Percentiles rank a stretch among this genome's conserved stretches.
Evolutionary conservation across 2,113 vertebrate species (phyloP).

Genomic region (Rhipidura dahli): DNA sequence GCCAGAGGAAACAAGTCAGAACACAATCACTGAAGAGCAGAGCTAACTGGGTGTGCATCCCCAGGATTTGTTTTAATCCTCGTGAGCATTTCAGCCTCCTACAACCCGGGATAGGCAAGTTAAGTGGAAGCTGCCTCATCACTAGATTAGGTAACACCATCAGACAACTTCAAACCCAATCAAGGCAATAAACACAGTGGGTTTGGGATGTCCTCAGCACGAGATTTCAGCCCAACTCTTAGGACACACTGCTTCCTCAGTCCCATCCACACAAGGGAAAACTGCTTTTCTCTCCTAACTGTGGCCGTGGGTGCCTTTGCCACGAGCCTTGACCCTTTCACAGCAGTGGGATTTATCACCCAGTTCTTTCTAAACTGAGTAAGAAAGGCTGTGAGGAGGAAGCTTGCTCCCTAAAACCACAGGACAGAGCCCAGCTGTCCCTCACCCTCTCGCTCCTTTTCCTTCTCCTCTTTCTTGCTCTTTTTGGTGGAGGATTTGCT

Average conservation of each 20-base stretch:
- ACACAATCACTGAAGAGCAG: background rate
- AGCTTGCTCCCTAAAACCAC: background rate
- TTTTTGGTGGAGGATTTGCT: constrained; percentile 94
- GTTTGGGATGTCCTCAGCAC: background rate
- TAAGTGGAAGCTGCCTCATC: background rate
- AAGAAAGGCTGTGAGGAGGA: background rate
- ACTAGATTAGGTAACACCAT: background rate
- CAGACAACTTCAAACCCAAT: background rate
- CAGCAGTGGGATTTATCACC: background rate
- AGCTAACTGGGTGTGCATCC: background rate
- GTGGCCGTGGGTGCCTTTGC: background rate
- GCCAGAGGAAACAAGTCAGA: constrained; percentile 34
- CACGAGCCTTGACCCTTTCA: background rate
- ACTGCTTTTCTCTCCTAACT: background rate
- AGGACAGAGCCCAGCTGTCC: background rate
- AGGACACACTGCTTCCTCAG: background rate
- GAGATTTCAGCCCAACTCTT: background rate
- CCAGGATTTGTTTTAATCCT: background rate
- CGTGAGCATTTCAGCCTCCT: background rate
- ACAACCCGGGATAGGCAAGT: background rate
- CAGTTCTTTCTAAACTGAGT: background rate
- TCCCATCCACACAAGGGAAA: background rate
- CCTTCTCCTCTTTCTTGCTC: constrained; percentile 98
- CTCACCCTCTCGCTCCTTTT: constrained; percentile 95
- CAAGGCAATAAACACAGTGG: background rate